A percentile compares a stretch with the other conserved stretches of the same genome.
These are phyloP conservation scores for Alethe diademata DNA, from an alignment of 2,113 vertebrate species.

Conservation along the genomic window DNA sequence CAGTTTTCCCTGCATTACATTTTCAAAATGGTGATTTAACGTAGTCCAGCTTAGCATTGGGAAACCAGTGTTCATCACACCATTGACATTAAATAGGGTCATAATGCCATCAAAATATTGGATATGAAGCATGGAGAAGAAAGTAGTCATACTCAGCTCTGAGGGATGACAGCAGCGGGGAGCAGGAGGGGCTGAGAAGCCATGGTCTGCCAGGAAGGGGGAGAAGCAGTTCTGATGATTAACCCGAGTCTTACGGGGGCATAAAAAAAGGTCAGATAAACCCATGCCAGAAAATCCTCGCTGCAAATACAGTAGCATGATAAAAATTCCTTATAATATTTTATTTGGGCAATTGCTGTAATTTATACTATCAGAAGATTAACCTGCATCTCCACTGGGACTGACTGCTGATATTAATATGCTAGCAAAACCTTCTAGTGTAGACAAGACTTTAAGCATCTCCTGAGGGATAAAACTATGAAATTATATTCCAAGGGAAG, in stretches of 20 bases:
- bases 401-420: background rate
- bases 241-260: background rate
- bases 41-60: rapidly evolving
- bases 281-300: background rate
- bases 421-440: background rate
- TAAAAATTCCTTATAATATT: background rate
- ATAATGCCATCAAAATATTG: background rate
- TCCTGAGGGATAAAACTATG: background rate
- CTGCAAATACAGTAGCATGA: background rate
- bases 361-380: background rate
- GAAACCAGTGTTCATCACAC: background rate
- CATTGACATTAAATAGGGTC: background rate
- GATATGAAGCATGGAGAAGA: background rate
- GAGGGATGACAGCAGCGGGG: rapidly evolving
- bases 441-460: background rate
- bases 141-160: background rate
- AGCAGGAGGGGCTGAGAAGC: background rate
- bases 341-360: background rate
- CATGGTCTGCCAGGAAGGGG: rapidly evolving
- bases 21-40: background rate
- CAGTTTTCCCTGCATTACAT: background rate
- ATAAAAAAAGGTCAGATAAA: background rate
- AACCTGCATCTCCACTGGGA: background rate
- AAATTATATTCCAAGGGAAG: background rate
- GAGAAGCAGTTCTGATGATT: rapidly evolving